Evolutionary conservation across 2,888 invertebrate species (phyloP).

Genomic region (Nyleta sp.): DNA sequence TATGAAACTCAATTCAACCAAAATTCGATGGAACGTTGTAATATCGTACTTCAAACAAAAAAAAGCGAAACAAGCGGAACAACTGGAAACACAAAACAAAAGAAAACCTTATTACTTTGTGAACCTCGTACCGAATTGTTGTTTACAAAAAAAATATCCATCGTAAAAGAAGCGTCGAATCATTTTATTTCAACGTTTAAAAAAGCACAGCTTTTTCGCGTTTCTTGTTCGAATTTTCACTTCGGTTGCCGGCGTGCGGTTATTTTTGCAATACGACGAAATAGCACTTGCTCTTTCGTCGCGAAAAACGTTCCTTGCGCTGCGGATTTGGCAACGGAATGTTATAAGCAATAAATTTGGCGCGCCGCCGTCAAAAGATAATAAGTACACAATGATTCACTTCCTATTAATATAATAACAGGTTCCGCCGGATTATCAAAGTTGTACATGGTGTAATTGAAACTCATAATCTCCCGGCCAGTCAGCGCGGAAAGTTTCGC

Average conservation of each 20-base stretch:
- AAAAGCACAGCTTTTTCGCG: conserved; percentile 6
- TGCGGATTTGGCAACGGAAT: neutral
- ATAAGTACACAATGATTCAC: neutral
- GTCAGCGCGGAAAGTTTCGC: neutral
- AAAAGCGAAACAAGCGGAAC: neutral
- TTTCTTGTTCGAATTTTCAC: neutral
- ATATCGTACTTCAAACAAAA: conserved; percentile 12
- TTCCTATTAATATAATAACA: conserved; percentile 25
- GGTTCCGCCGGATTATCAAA: conserved; percentile 20
- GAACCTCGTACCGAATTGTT: conserved; percentile 2
- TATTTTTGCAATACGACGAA: neutral
- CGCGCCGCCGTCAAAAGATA: too few species aligned
- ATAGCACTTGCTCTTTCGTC: neutral
- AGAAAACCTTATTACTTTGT: conserved; percentile 30
- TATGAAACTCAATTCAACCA: conserved; percentile 41
- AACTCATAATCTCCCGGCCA: conserved; percentile 33
- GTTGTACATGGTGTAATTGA: conserved; percentile 32
- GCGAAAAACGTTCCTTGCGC: neutral
- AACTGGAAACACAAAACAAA: conserved; percentile 2
- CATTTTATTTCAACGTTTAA: conserved; percentile 13
- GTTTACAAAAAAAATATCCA: conserved; percentile 24
- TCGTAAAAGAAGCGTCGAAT: conserved; percentile 2
- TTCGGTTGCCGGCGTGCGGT: neutral
- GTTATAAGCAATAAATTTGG: too few species aligned
- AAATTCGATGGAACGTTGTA: conserved; percentile 36